These are phyloP conservation scores for Tolypeutes matacus DNA, from an alignment of 2,797 vertebrate genomes.

Conservation along the genomic window DNA sequence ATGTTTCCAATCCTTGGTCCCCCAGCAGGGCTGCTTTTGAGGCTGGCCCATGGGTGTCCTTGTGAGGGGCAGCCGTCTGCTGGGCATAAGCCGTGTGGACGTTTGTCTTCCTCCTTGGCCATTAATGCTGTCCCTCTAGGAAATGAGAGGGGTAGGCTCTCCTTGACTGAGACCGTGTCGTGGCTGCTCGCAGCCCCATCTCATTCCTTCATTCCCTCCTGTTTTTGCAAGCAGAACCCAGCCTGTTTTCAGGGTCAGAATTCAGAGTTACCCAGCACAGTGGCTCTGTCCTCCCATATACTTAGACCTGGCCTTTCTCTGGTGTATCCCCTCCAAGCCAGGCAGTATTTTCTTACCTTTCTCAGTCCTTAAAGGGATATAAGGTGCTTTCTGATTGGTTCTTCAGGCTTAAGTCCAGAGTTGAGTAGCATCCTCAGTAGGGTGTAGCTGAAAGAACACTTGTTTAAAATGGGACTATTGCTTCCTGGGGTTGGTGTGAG, in stretches of 20 bases:
- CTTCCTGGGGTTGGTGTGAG: background rate
- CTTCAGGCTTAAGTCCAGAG: background rate
- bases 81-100: accelerated
- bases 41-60: background rate
- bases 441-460: background rate
- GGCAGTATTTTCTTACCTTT: background rate
- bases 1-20: background rate
- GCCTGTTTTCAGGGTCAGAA: background rate
- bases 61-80: background rate
- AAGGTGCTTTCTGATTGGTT: background rate
- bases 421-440: background rate
- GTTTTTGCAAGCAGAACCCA: background rate
- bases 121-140: background rate
- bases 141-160: background rate
- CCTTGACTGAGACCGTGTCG: background rate
- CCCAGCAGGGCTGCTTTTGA: background rate
- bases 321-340: background rate
- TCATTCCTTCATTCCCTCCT: background rate
- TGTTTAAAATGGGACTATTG: background rate
- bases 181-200: background rate
- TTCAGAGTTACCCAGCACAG: background rate
- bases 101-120: background rate
- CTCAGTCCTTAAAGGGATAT: background rate
- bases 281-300: background rate
- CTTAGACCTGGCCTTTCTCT: background rate